Percentiles rank a stretch among this genome's conserved stretches.
phyloP scores from a whole-genome alignment of 2,113 vertebrate species.

The Sardina pilchardus region DNA sequence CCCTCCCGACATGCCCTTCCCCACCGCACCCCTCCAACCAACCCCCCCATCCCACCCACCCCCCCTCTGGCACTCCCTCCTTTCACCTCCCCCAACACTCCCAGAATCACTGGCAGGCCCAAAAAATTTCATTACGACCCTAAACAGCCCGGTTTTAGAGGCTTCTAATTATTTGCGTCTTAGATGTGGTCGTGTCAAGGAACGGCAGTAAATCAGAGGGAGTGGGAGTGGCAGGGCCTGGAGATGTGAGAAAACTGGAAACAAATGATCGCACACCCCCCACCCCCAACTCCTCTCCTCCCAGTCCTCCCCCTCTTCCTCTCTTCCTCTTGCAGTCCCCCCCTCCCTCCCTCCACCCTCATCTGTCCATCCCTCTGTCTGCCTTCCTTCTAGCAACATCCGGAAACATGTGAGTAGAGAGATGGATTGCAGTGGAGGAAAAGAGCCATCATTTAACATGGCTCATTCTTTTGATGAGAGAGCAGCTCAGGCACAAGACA shows the following conservation, averaged over 20 bases:
- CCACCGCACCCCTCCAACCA: not conserved
- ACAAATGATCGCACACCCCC: constrained; percentile 79
- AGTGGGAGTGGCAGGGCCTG: constrained; percentile 78
- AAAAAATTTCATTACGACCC: constrained; percentile 78
- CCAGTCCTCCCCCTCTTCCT: not conserved
- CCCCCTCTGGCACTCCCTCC: constrained; percentile 19
- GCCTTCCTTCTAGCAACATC: constrained; percentile 42
- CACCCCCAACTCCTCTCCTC: not conserved
- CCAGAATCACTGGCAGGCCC: constrained; percentile 61
- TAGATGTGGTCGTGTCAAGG: constrained; percentile 83
- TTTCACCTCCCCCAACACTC: constrained; percentile 44
- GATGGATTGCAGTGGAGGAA: constrained; percentile 4
- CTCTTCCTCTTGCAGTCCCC: constrained; percentile 19
- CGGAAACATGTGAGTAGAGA: constrained; percentile 35
- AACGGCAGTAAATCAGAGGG: constrained; percentile 79
- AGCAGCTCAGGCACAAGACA: not conserved
- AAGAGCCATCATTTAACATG: not conserved
- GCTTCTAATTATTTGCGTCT: constrained; percentile 85
- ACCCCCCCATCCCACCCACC: constrained; percentile 43
- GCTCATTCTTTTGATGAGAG: not conserved
- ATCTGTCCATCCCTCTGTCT: constrained; percentile 29
- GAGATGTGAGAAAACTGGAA: constrained; percentile 89
- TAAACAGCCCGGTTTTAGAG: constrained; percentile 81
- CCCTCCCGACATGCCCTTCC: constrained; percentile 8
- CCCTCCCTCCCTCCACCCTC: constrained; percentile 46